Evolutionary conservation across 1,140 invertebrate genomes (phyloP), one percentile per base, ranked within the genome.

Genomic region (silkworm (Bombyx mori)): DNA sequence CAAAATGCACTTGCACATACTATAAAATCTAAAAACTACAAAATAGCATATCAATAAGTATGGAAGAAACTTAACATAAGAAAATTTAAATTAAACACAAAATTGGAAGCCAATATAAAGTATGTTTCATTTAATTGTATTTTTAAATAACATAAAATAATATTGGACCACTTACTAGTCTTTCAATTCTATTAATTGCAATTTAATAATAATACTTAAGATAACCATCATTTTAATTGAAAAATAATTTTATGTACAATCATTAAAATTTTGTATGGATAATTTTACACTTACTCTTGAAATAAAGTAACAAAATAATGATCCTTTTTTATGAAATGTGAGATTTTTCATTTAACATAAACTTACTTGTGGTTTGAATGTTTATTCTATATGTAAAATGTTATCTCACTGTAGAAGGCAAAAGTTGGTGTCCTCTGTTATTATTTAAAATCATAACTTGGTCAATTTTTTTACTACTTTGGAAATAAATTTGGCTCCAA

Each of bases 91-190:
- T n/a, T 54, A 63, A 60, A 51, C 69, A 75, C 63, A 72, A 66
- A 72, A 68, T 54, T 79, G 69, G 69, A 78, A 85, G 79, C 75
- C 68, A 73, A 77, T 75, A 69, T 57, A 68, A 53, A 51, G 68
- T 49, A 26, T 9, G 58, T 66, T 70, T 67, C 54, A 62, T 70
- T 45, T 66, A 61, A 51, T 35, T 44, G 44, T 44, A 57, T 44
- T 44, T 52, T 22, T 43, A 61, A 63, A 68, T 63, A 65, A 68
- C 60, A 72, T 67, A 76, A 66, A 77, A 72, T 72, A 73, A 71
- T 71, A 78, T 83, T 84, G 82, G 82, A 86, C 81, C 79, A 76
- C 78, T 72, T 75, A 71, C 68, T 82, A 86, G 81, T 82, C 79
- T 83, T 81, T 82, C 65, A 73, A 9, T 73, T 75, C 74, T 75